phyloP scores from a whole-genome alignment of 1,140 invertebrate genomes.

The Helicoverpa armigera region DNA sequence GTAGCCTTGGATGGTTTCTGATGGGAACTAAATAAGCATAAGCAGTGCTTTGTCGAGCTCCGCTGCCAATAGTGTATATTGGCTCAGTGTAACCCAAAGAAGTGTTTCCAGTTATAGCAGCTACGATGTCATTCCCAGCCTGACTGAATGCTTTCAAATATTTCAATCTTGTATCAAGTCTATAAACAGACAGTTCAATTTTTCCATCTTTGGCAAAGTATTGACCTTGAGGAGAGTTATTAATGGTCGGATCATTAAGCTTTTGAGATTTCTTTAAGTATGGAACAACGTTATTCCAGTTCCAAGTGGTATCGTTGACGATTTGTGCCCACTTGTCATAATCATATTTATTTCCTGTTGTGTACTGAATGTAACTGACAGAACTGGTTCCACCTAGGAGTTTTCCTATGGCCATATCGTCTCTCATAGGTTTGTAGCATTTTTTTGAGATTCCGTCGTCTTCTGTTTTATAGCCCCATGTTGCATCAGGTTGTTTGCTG shows the following conservation, averaged over 20 bases:
- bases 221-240: not conserved
- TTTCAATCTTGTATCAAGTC: constrained; percentile 39
- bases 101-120: constrained; percentile 59
- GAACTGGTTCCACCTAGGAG: constrained; percentile 11
- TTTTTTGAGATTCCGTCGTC: not conserved
- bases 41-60: constrained; percentile 87
- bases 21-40: constrained; percentile 87
- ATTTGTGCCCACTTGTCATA: constrained; percentile 58
- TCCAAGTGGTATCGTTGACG: constrained; percentile 56
- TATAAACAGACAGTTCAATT: not conserved
- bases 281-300: constrained; percentile 51
- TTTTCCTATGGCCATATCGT: constrained; percentile 11
- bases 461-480: constrained; percentile 8
- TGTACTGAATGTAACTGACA: not conserved
- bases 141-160: constrained; percentile 63
- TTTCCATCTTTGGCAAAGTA: constrained; percentile 7
- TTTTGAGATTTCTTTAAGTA: constrained; percentile 51
- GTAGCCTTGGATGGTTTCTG: constrained; percentile 84
- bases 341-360: constrained; percentile 38
- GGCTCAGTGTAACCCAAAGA: constrained; percentile 59
- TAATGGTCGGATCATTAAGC: not conserved
- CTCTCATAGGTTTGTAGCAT: not conserved
- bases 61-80: constrained; percentile 87
- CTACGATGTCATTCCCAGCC: constrained; percentile 54
- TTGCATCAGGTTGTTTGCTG: not conserved